phyloP scores from a whole-genome alignment of 2,113 vertebrate species.

The Laticauda laticaudata region DNA sequence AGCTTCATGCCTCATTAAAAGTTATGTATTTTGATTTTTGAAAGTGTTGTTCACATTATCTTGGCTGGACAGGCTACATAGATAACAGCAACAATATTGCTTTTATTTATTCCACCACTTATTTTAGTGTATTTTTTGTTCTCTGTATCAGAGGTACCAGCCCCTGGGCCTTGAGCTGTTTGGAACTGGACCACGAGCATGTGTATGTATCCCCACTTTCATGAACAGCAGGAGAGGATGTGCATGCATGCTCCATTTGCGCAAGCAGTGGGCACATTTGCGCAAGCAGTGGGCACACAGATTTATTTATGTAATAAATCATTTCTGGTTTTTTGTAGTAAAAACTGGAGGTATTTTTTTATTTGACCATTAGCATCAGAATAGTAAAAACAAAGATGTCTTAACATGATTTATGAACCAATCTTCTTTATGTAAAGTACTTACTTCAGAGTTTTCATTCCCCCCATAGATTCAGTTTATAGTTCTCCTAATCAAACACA shows the following conservation, averaged over 20 bases:
- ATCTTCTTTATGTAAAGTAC: not conserved
- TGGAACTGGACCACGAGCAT: not conserved
- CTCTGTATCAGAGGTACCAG: not conserved
- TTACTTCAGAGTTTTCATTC: not conserved
- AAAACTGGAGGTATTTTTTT: not conserved
- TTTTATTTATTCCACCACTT: not conserved
- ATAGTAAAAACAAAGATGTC: not conserved
- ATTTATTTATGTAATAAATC: not conserved
- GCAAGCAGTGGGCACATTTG: not conserved
- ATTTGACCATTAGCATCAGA: not conserved
- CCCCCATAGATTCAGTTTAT: not conserved
- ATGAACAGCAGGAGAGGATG: not conserved
- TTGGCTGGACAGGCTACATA: not conserved
- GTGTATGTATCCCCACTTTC: not conserved
- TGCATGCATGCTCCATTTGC: not conserved
- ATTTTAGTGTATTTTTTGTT: not conserved
- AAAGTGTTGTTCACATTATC: not conserved
- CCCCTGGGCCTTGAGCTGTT: too few relatives aligned
- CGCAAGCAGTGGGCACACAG: not conserved
- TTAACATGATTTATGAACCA: not conserved
- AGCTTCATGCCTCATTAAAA: not conserved
- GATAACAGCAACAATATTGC: not conserved
- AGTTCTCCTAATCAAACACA: not conserved
- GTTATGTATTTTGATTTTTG: not conserved
- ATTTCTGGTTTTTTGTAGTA: not conserved